phyloP scores from a whole-genome alignment of 2,797 vertebrate species.

The Xiphorhynchus erythropygius region DNA sequence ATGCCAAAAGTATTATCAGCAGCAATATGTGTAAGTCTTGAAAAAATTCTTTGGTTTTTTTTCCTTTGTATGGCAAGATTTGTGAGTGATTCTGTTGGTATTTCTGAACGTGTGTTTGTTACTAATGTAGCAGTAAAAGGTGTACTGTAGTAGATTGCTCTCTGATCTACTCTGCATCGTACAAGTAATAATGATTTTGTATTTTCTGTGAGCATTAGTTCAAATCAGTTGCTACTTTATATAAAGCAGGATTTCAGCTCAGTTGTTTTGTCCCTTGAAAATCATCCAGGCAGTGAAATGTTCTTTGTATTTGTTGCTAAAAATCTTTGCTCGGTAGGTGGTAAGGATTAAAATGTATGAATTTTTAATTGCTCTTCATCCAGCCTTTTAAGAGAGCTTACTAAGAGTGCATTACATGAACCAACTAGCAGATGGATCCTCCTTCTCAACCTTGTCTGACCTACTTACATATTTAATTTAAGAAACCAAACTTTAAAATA shows the following conservation, averaged over 20 bases:
- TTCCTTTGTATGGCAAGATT: not conserved
- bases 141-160: not conserved
- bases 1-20: not conserved
- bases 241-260: not conserved
- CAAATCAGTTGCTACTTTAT: not conserved
- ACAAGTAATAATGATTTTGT: not conserved
- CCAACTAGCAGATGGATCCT: conserved; percentile 35
- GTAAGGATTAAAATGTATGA: conserved; percentile 61
- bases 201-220: not conserved
- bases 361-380: conserved; percentile 65
- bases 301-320: conserved; percentile 49
- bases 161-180: not conserved
- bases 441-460: conserved; percentile 14
- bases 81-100: not conserved
- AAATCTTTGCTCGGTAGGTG: conserved; percentile 36
- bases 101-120: not conserved
- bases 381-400: conserved; percentile 36
- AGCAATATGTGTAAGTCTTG: not conserved
- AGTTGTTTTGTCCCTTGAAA: not conserved
- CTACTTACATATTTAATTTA: conserved; percentile 65
- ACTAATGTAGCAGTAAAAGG: not conserved
- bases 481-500: conserved; percentile 9
- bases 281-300: not conserved
- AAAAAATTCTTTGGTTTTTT: not conserved
- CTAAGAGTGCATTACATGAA: conserved; percentile 51